phyloP scores from a whole-genome alignment of 2,888 invertebrate species.

The Drosophila mimica region DNA sequence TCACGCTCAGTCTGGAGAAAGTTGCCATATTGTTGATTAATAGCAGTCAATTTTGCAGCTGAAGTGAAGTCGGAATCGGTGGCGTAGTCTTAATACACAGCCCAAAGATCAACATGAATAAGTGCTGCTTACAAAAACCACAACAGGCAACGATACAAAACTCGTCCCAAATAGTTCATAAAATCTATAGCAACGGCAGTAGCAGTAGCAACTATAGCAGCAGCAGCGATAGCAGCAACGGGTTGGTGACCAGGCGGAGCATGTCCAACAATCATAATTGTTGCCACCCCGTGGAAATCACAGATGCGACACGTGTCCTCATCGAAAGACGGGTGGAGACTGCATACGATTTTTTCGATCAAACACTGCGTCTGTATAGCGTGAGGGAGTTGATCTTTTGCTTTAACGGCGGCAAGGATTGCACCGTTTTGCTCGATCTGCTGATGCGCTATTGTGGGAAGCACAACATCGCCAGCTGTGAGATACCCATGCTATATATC shows the following conservation, averaged over 20 bases:
- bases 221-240: conserved; percentile 8
- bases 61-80: conserved; percentile 1
- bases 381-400: conserved; percentile 93
- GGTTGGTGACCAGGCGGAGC: neutral
- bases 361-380: conserved; percentile 88
- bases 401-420: conserved; percentile 99
- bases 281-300: conserved; percentile 15
- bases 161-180: conserved; percentile 32
- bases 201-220: conserved; percentile 8
- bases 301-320: conserved; percentile 26
- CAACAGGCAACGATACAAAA: conserved; percentile 38
- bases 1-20: conserved; percentile 32
- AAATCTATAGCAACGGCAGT: conserved; percentile 8
- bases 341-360: conserved; percentile 86
- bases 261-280: conserved; percentile 21
- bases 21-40: conserved; percentile 4
- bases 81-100: neutral
- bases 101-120: conserved; percentile 44
- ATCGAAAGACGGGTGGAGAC: conserved; percentile 35
- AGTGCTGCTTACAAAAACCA: conserved; percentile 40
- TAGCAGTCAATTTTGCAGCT: neutral
- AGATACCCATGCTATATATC: conserved; percentile 91
- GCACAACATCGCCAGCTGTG: conserved; percentile 84
- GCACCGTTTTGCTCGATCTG: conserved; percentile 95
- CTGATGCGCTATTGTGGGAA: conserved; percentile 81